Conservation (phyloP, 1,140 invertebrate species). For the Zeugodacus cucurbitae region DNA sequence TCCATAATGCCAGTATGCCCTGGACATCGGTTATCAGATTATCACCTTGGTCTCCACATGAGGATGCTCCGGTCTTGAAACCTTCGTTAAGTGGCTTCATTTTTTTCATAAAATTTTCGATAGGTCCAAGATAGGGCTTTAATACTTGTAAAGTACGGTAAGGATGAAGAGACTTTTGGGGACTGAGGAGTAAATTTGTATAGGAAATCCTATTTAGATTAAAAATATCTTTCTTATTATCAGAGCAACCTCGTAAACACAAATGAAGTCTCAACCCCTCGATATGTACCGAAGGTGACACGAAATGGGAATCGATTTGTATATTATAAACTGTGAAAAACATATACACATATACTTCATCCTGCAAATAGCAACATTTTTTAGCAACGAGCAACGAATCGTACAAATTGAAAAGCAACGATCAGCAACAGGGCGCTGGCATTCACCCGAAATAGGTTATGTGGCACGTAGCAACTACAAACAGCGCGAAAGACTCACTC, state of each 20-base stretch:
- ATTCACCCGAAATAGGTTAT: constrained; percentile 4
- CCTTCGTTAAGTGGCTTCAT: too few species aligned
- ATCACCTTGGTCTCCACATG: too few species aligned
- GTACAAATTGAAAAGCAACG: constrained; percentile 3
- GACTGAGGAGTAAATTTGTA: too few species aligned
- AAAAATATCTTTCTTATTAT: too few species aligned
- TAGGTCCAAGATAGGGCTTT: too few species aligned
- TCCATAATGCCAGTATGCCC: too few species aligned
- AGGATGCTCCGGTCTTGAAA: too few species aligned
- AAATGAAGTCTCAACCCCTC: background rate
- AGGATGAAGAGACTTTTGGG: too few species aligned
- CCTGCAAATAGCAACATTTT: constrained; percentile 14
- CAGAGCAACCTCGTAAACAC: background rate
- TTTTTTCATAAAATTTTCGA: too few species aligned
- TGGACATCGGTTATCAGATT: too few species aligned
- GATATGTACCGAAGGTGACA: background rate
- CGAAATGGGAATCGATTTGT: background rate
- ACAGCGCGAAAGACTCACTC: background rate
- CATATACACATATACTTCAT: background rate
- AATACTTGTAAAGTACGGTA: too few species aligned
- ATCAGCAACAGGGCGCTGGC: background rate
- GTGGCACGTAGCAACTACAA: background rate
- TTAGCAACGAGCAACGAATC: background rate
- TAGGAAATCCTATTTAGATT: too few species aligned
- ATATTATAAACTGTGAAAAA: background rate